Evolutionary conservation across 2,888 invertebrate species (phyloP).

Genomic region (Yponomeuta plumbellus): DNA sequence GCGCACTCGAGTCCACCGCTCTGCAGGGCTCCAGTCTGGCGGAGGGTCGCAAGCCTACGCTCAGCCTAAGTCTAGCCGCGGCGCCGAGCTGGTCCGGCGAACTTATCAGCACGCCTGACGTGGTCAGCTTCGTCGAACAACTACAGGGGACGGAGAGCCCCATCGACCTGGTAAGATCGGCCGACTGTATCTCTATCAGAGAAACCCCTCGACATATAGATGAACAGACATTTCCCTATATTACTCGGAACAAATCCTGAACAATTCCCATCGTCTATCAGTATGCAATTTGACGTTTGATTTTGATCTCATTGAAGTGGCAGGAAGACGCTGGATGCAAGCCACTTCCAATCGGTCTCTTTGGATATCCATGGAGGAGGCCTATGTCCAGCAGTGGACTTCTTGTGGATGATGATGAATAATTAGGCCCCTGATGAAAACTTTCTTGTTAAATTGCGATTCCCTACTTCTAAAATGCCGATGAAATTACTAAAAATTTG

Average conservation of each 20-base stretch:
- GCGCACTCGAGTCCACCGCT: constrained; percentile 56
- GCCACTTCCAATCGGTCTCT: too few relatives aligned
- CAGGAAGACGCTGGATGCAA: too few relatives aligned
- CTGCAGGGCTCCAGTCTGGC: constrained; percentile 22
- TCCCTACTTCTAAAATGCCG: not conserved
- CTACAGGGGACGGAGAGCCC: constrained; percentile 58
- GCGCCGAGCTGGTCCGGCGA: constrained; percentile 41
- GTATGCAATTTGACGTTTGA: too few relatives aligned
- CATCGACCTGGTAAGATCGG: constrained; percentile 39
- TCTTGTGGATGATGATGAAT: too few relatives aligned
- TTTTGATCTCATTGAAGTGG: too few relatives aligned
- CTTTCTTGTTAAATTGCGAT: not conserved
- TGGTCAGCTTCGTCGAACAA: constrained; percentile 63
- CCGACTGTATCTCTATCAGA: not conserved
- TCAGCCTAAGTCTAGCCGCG: constrained; percentile 51
- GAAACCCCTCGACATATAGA: too few relatives aligned
- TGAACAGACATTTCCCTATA: too few relatives aligned
- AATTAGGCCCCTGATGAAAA: too few relatives aligned
- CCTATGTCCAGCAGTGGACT: too few relatives aligned
- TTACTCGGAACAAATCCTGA: too few relatives aligned
- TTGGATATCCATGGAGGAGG: too few relatives aligned
- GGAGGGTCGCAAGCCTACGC: constrained; percentile 19
- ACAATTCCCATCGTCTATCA: too few relatives aligned
- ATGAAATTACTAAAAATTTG: not conserved
- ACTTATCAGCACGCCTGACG: constrained; percentile 65